phyloP scores from a whole-genome alignment of 2,888 invertebrate genomes.

The Cryptocephalus primarius region DNA sequence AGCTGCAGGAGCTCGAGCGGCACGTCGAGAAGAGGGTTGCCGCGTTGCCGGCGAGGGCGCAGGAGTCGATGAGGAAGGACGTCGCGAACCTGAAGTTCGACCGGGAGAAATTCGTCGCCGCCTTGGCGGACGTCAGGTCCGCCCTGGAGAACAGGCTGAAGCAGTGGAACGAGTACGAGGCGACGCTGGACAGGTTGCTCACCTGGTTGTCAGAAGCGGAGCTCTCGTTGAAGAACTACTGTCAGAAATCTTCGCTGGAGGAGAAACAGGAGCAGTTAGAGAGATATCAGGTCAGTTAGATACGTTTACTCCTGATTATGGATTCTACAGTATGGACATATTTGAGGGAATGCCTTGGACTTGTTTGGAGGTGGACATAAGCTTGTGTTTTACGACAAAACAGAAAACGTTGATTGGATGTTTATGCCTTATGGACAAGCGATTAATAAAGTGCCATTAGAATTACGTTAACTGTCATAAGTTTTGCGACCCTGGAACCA shows the following conservation, averaged over 20 bases:
- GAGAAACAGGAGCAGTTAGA: constrained; percentile 85
- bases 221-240: constrained; percentile 72
- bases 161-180: constrained; percentile 88
- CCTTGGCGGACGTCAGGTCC: constrained; percentile 66
- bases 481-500: no score
- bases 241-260: constrained; percentile 70
- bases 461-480: no score
- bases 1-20: constrained; percentile 62
- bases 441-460: no score
- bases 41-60: constrained; percentile 68
- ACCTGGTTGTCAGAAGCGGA: constrained; percentile 82
- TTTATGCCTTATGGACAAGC: no score
- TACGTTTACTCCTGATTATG: no score
- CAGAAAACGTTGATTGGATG: no score
- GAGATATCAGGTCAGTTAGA: constrained; percentile 68
- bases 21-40: constrained; percentile 59
- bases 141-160: constrained; percentile 74
- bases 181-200: constrained; percentile 68
- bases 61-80: constrained; percentile 76
- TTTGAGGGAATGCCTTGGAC: no score
- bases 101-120: constrained; percentile 68
- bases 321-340: no score
- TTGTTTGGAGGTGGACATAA: no score
- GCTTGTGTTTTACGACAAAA: no score
- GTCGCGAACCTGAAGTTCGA: constrained; percentile 70